Conservation (phyloP, 92 coral and sea anemone species). For the Epizoanthus illoricatus region DNA sequence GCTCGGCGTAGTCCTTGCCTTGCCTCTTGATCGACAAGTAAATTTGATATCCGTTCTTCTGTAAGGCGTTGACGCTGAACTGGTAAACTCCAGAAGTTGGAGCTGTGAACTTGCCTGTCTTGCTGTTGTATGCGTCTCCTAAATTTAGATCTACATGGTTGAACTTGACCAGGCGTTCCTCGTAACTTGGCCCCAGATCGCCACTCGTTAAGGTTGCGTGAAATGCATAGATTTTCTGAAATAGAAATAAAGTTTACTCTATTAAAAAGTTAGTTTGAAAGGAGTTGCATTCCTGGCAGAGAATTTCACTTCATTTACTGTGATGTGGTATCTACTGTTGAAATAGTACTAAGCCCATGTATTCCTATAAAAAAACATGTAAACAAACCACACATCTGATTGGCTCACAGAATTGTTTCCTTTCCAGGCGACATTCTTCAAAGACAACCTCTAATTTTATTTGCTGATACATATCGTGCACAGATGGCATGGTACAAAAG, state of each 20-base stretch:
- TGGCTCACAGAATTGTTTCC: no score
- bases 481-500: no score
- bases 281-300: not conserved
- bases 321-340: no score
- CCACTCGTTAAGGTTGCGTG: slow-evolving; percentile 49
- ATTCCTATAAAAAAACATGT: no score
- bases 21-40: slow-evolving; percentile 32
- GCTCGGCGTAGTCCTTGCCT: slow-evolving; percentile 31
- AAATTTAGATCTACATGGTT: slow-evolving; percentile 43
- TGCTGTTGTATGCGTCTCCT: slow-evolving; percentile 37
- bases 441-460: no score
- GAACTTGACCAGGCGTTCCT: slow-evolving; percentile 44
- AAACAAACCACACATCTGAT: no score
- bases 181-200: slow-evolving; percentile 49
- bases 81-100: slow-evolving; percentile 47
- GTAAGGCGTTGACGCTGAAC: slow-evolving; percentile 42
- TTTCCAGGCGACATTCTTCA: no score
- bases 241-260: not conserved
- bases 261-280: no score
- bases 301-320: not conserved
- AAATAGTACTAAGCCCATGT: no score
- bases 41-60: slow-evolving; percentile 38
- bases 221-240: slow-evolving; percentile 39
- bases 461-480: no score
- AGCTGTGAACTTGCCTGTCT: slow-evolving; percentile 48